Evolutionary conservation across 2,888 invertebrate genomes (phyloP).

Genomic region (Adineta ricciae): DNA sequence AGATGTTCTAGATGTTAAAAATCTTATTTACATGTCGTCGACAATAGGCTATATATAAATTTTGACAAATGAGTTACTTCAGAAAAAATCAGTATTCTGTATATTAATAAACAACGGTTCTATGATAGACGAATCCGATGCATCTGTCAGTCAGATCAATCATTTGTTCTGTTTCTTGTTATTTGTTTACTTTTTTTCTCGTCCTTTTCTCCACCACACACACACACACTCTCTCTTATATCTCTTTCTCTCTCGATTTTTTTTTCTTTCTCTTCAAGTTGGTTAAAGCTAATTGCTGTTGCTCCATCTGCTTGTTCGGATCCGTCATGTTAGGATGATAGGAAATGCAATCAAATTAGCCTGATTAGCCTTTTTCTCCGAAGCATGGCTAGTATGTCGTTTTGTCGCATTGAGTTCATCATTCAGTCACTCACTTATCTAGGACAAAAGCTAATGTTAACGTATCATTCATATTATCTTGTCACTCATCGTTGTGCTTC

Average conservation of each 20-base stretch:
- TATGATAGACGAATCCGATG: neutral
- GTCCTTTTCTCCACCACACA: neutral
- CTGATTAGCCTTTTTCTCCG: neutral
- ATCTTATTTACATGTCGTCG: neutral
- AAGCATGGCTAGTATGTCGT: neutral
- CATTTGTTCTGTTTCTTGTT: slow-evolving; percentile 15
- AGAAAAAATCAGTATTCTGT: neutral
- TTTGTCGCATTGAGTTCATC: neutral
- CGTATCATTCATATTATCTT: neutral
- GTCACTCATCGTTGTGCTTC: neutral
- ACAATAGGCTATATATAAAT: neutral
- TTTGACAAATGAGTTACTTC: neutral
- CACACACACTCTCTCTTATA: neutral
- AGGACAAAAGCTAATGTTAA: neutral
- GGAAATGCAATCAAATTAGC: neutral
- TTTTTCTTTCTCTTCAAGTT: neutral
- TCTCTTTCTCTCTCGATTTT: neutral
- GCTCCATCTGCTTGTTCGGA: neutral
- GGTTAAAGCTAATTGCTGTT: neutral
- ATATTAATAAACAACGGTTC: neutral
- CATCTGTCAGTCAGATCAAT: neutral
- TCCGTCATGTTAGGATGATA: neutral
- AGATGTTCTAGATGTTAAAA: neutral
- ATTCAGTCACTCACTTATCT: neutral
- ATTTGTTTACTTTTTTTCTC: neutral